Evolutionary conservation across 2,888 invertebrate genomes (phyloP).

Genomic region (Ligdia adustata): DNA sequence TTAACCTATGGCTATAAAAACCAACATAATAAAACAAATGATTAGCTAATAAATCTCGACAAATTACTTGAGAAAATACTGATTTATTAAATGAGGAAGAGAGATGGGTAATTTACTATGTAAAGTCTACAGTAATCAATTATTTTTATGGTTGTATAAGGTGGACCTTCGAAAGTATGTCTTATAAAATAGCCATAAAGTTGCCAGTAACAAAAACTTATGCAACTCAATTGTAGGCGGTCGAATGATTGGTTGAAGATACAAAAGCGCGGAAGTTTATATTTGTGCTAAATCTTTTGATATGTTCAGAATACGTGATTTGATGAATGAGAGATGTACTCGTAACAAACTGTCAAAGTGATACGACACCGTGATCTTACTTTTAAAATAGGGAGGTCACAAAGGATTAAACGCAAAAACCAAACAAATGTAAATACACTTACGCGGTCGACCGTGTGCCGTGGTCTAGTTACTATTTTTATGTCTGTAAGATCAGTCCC

Average conservation of each 20-base stretch:
- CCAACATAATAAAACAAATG: slow-evolving; percentile 8
- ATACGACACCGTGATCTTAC: no score
- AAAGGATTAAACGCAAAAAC: no score
- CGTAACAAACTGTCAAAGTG: no score
- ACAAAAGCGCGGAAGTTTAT: slow-evolving; percentile 3
- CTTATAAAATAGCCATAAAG: slow-evolving; percentile 5
- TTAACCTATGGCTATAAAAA: slow-evolving; percentile 9
- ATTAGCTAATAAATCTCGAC: slow-evolving; percentile 10
- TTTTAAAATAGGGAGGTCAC: no score
- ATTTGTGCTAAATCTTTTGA: neutral
- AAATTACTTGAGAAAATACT: slow-evolving; percentile 11
- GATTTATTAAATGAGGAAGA: slow-evolving; percentile 18
- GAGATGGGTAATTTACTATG: slow-evolving; percentile 14
- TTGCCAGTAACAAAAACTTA: slow-evolving; percentile 5
- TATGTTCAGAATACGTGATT: no score
- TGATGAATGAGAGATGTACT: no score
- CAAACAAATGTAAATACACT: no score
- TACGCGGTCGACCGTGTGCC: no score
- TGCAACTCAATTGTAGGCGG: slow-evolving; percentile 5
- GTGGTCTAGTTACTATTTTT: no score
- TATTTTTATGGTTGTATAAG: slow-evolving; percentile 13
- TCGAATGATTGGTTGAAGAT: neutral
- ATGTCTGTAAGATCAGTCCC: no score
- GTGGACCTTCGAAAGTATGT: neutral
- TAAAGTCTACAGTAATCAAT: slow-evolving; percentile 13